A percentile compares a stretch with the other conserved stretches of the same genome.
Evolutionary conservation across 2,888 invertebrate genomes (phyloP).

Genomic region (Habrosyne pyritoides): DNA sequence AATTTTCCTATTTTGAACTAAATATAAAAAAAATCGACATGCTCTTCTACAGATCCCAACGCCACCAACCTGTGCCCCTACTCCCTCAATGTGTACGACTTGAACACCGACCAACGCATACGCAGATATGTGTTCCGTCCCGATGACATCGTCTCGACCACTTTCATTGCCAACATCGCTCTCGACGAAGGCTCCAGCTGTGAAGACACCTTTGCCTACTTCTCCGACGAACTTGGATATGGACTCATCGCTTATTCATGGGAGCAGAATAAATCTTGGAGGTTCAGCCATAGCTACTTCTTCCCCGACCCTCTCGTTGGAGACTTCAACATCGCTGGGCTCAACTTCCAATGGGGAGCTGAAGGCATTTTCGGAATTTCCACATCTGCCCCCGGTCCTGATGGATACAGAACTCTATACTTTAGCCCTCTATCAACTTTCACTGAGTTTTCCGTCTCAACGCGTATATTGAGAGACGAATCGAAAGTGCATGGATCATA

Average conservation of each 20-base stretch:
- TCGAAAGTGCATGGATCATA: slow-evolving; percentile 87
- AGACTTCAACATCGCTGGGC: slow-evolving; percentile 90
- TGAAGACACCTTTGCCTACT: slow-evolving; percentile 90
- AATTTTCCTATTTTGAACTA: no score
- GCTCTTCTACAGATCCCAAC: slow-evolving; percentile 68
- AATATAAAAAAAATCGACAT: no score
- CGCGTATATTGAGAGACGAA: slow-evolving; percentile 87
- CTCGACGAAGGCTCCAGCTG: slow-evolving; percentile 89
- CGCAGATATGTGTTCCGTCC: slow-evolving; percentile 87
- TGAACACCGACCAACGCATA: slow-evolving; percentile 88
- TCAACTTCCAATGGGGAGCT: slow-evolving; percentile 93
- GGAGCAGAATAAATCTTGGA: slow-evolving; percentile 90
- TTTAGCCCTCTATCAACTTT: slow-evolving; percentile 92
- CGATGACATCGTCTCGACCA: slow-evolving; percentile 89
- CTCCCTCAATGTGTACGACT: slow-evolving; percentile 89
- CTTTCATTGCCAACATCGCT: slow-evolving; percentile 94
- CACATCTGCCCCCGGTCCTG: slow-evolving; percentile 85
- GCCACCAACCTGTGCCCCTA: slow-evolving; percentile 90
- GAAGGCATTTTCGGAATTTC: slow-evolving; percentile 93
- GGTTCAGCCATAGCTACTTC: slow-evolving; percentile 90
- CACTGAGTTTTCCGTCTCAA: slow-evolving; percentile 91
- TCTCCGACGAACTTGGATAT: slow-evolving; percentile 92
- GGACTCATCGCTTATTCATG: slow-evolving; percentile 92
- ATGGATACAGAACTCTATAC: slow-evolving; percentile 88
- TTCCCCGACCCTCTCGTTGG: slow-evolving; percentile 91